phyloP scores from a whole-genome alignment of 2,888 invertebrate species.

The Plagodis dolabraria region DNA sequence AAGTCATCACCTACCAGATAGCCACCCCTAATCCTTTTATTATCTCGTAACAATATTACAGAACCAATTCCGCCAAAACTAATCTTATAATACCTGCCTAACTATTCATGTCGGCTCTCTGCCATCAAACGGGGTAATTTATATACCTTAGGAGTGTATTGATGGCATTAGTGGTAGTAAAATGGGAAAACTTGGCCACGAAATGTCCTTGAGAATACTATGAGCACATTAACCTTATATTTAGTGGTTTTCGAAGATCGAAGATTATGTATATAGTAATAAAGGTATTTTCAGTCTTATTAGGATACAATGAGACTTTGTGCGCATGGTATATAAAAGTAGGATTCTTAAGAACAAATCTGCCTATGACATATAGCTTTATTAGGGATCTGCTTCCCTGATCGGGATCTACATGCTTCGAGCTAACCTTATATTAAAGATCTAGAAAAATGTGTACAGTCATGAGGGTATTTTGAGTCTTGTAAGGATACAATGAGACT shows the following conservation, averaged over 20 bases:
- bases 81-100: conserved; percentile 38
- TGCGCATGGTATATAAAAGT: too few relatives aligned
- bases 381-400: too few relatives aligned
- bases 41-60: conserved; percentile 36
- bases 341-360: too few relatives aligned
- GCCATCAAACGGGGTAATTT: conserved; percentile 34
- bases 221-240: conserved; percentile 11
- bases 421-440: too few relatives aligned
- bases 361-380: too few relatives aligned
- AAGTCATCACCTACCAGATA: conserved; percentile 27
- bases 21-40: conserved; percentile 31
- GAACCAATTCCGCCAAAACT: conserved; percentile 32
- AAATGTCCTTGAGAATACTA: conserved; percentile 22
- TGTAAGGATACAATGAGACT: too few relatives aligned
- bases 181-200: conserved; percentile 32
- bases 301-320: background rate
- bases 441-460: too few relatives aligned
- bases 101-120: conserved; percentile 31
- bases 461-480: too few relatives aligned
- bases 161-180: conserved; percentile 34
- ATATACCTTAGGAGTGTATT: conserved; percentile 33
- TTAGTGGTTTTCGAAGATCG: conserved; percentile 9
- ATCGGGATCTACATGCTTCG: too few relatives aligned
- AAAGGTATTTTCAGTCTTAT: background rate
- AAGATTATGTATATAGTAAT: background rate